phyloP scores from a whole-genome alignment of 1,140 invertebrate species.

The Lasaia peninsularis region DNA sequence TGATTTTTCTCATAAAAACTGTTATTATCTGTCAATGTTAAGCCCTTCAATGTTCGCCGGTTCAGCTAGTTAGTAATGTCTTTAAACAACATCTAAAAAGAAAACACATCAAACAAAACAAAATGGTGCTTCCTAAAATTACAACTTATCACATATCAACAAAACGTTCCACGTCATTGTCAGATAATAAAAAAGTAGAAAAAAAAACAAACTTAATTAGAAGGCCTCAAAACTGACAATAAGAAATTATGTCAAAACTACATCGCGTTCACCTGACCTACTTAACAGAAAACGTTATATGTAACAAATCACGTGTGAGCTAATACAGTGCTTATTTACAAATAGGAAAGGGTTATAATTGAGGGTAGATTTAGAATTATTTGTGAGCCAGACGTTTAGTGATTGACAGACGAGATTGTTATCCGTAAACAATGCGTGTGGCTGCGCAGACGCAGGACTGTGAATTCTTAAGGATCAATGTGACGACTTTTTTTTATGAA shows the following conservation, averaged over 20 bases:
- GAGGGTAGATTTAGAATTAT: slow-evolving; percentile 9
- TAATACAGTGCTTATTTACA: slow-evolving; percentile 18
- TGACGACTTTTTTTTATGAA: not conserved
- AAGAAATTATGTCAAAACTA: slow-evolving; percentile 40
- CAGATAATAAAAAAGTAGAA: slow-evolving; percentile 1
- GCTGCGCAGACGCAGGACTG: slow-evolving; percentile 37
- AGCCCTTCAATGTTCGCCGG: too few species aligned
- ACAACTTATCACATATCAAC: slow-evolving; percentile 20
- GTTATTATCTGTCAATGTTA: too few species aligned
- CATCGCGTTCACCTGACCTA: slow-evolving; percentile 37
- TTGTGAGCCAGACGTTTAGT: slow-evolving; percentile 35
- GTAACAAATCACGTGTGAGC: slow-evolving; percentile 20
- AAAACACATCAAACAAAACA: not conserved
- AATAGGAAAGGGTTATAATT: slow-evolving; percentile 16
- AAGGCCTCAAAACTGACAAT: slow-evolving; percentile 22
- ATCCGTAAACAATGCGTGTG: slow-evolving; percentile 64
- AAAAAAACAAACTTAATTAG: slow-evolving; percentile 12
- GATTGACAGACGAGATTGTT: slow-evolving; percentile 59
- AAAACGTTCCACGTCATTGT: slow-evolving; percentile 15
- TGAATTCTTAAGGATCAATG: too few species aligned
- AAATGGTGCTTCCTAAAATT: slow-evolving; percentile 34
- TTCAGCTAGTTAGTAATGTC: too few species aligned
- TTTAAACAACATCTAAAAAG: not conserved
- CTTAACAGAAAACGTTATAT: slow-evolving; percentile 45
- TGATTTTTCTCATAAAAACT: too few species aligned